Evolutionary conservation across 2,888 invertebrate species (phyloP), one percentile per base, ranked within the genome.

Genomic region (Teinopalpus imperialis): DNA sequence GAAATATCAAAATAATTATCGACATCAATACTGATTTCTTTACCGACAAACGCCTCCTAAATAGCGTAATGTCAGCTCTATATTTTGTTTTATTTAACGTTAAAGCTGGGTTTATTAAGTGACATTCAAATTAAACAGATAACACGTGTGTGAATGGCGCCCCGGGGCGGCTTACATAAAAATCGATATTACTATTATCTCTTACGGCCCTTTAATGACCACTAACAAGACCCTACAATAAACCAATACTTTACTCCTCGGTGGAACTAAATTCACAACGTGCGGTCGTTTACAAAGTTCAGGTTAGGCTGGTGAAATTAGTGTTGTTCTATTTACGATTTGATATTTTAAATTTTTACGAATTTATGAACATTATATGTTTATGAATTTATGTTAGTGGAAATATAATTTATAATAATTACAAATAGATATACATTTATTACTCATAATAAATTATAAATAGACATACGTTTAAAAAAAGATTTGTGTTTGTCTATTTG

Each of bases 101-200:
- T 14, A 26, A 16, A 24, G 24, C 8, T n/a, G 16, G 3, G 12
- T 26, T 13, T 32, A 26, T 32, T 20, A 8, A 1, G 12, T 21
- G 9, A 27, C 29, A 29, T 7, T 21, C 5, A 7, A 18, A 43
- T 53, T 48, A 49, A 36, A 36, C 40, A 44, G 46, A 44, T 35
- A 42, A 56, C 51, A 48, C 43, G 32, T 13, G 12, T 27, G 51
- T 34, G 59, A 69, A 70, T 57, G 58, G 63, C 66, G 35, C 66
- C 68, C 64, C 43, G 59, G 55, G 53, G 61, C 49, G 46, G 30
- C 8, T 39, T 51, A 32, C 51, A 65, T 63, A 66, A 66, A 59
- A 54, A 56, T 60, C 52, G 50, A 54, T 58, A 58, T 59, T 59
- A 63, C 52, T 54, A 54, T 57, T 60, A 61, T 58, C 23, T 10